Percentiles rank a stretch among this genome's conserved stretches.
These are phyloP conservation scores for Bombus confusus DNA, from an alignment of 1,140 invertebrate species.

Conservation along the genomic window DNA sequence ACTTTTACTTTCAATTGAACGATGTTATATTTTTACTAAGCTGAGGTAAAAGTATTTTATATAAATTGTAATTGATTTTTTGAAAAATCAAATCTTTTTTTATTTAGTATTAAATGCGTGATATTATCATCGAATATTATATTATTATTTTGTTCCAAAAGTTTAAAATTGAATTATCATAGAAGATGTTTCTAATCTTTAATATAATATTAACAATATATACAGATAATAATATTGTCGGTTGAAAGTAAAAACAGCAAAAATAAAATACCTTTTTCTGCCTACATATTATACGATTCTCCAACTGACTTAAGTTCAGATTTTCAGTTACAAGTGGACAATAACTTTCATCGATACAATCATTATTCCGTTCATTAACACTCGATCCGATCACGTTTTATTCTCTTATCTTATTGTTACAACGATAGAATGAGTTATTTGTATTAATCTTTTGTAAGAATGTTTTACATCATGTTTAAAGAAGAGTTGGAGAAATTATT, in stretches of 20 bases:
- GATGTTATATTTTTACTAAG: background rate
- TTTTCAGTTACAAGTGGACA: constrained; percentile 8
- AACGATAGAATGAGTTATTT: background rate
- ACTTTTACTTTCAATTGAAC: constrained; percentile 3
- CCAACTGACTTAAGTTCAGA: constrained; percentile 1
- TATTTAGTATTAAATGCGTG: background rate
- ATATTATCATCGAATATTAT: background rate
- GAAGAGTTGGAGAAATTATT: background rate
- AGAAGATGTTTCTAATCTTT: background rate
- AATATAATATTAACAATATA: background rate
- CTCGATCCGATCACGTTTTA: background rate
- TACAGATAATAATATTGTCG: background rate
- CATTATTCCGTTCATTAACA: background rate
- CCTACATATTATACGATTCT: background rate
- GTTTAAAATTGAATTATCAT: background rate
- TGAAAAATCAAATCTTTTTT: background rate
- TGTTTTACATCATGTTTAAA: background rate
- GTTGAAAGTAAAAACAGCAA: background rate
- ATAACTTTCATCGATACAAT: constrained; percentile 30
- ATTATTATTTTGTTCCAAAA: background rate
- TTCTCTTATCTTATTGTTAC: background rate
- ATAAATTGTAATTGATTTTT: background rate
- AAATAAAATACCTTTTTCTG: background rate
- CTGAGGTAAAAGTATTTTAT: background rate
- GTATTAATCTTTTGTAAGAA: background rate